Conservation (phyloP, 2,888 invertebrate genomes). For the Papilio elwesi region DNA sequence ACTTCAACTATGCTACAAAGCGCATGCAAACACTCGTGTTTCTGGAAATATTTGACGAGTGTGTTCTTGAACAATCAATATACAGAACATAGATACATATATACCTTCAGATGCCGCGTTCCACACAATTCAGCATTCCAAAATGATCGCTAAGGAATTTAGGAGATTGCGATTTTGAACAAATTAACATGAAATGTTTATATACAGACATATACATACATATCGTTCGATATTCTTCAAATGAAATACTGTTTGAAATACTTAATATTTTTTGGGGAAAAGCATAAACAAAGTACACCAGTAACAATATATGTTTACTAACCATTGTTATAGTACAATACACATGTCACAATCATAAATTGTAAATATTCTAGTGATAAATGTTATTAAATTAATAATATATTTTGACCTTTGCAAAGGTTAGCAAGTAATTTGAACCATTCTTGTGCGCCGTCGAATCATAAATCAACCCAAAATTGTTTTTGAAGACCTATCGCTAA, state of each 20-base stretch:
- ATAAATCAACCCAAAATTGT: conserved; percentile 41
- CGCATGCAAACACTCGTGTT: not conserved
- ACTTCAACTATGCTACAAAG: not conserved
- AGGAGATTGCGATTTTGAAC: too few species aligned
- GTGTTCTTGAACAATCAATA: not conserved
- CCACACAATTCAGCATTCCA: too few species aligned
- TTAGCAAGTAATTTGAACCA: conserved; percentile 38
- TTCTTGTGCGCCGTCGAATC: conserved; percentile 8
- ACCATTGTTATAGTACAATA: too few species aligned
- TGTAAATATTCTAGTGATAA: not conserved
- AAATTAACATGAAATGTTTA: too few species aligned
- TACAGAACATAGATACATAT: not conserved
- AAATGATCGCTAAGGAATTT: too few species aligned
- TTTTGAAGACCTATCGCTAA: conserved; percentile 47
- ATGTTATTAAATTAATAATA: not conserved
- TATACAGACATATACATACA: not conserved
- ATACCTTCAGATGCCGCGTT: too few species aligned
- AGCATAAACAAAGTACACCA: too few species aligned
- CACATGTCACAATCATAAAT: too few species aligned
- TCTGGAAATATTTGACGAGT: not conserved
- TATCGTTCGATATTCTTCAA: not conserved
- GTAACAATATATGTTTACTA: too few species aligned
- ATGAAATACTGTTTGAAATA: not conserved
- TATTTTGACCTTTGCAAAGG: conserved; percentile 8
- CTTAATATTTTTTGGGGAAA: not conserved